Evolutionary conservation across 30 jellyfish, hydroid and myxozoan genomes (phyloP), one percentile per base, ranked within the genome.

Genomic region (Aurelia aurita): DNA sequence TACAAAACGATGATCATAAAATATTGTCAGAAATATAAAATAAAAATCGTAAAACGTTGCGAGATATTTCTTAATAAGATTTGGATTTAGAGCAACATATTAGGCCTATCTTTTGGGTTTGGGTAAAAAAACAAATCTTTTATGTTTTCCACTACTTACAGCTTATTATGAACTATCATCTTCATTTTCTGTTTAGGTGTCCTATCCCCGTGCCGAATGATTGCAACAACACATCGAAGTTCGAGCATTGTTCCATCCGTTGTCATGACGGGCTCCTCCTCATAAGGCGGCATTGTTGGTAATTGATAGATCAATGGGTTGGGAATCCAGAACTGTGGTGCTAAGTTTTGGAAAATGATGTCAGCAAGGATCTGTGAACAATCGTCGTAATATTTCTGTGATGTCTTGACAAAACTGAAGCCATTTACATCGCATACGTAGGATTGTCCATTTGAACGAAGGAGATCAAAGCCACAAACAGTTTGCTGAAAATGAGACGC

Each of bases 131-230:
- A n/a, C n/a, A n/a, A n/a, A n/a, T n/a, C n/a, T n/a, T n/a, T n/a
- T n/a, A n/a, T n/a, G n/a, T n/a, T n/a, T n/a, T 3, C 57, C 47
- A 61, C 14, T 53, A 94, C 97, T 78, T 60, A 94, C 99, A 82
- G 90, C 62, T 77, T 80, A 62, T 96, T 89, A 12, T 84, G 97
- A 25, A 91, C 98, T 27, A 96, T 86, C 99, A 96, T 96, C 69
- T 96, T 96, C 99, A 96, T 96, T 69, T 96, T 96, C 66, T 96
- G 99, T 76, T 96, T 96, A 32, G 99, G 99, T 44, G 99, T 96
- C 47, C 99, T 64, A 77, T 96, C 99, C 31, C 98, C 99, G 67
- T 96, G 99, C 19, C 99, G 94, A 26, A 96, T 91, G 47, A 96
- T 86, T 1, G 96, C 99, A 10, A 96, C 93, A 46, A 96, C 98